Evolutionary conservation across 2,888 invertebrate species (phyloP).

Genomic region (Napeogenes sylphis): DNA sequence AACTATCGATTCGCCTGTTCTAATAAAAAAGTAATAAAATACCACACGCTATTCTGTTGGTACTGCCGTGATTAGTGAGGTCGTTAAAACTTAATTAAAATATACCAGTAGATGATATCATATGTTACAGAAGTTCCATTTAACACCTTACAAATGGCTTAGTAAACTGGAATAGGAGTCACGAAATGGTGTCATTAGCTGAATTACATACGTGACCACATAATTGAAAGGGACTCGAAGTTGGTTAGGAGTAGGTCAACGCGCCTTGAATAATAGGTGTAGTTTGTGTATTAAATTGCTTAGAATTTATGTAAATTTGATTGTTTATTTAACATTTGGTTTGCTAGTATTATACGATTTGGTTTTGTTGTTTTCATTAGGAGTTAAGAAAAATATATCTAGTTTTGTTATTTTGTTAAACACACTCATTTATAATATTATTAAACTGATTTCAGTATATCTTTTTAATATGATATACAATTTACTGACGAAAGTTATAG

Average conservation of each 20-base stretch:
- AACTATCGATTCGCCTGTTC: neutral
- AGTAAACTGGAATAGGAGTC: constrained; percentile 52
- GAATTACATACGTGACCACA: constrained; percentile 53
- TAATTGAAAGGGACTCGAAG: constrained; percentile 45
- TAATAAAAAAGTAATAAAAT: neutral
- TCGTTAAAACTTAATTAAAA: constrained; percentile 35
- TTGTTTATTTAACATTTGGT: neutral
- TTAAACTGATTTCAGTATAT: no score
- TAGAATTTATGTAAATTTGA: neutral
- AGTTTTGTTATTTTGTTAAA: no score
- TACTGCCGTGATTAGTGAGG: constrained; percentile 11
- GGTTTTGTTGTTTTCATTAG: no score
- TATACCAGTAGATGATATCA: constrained; percentile 47
- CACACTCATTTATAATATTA: no score
- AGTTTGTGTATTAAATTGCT: constrained; percentile 5
- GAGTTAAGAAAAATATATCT: no score
- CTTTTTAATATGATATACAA: no score
- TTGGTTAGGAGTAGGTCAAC: constrained; percentile 20
- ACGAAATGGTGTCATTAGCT: constrained; percentile 57
- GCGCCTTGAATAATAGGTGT: constrained; percentile 13
- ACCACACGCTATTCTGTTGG: constrained; percentile 9
- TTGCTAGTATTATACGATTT: neutral
- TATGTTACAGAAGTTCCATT: constrained; percentile 63
- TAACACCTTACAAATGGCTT: constrained; percentile 55
- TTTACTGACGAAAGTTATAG: no score